Evolutionary conservation across 2,113 vertebrate genomes (phyloP).

Genomic region (Oceanodroma tethys): DNA sequence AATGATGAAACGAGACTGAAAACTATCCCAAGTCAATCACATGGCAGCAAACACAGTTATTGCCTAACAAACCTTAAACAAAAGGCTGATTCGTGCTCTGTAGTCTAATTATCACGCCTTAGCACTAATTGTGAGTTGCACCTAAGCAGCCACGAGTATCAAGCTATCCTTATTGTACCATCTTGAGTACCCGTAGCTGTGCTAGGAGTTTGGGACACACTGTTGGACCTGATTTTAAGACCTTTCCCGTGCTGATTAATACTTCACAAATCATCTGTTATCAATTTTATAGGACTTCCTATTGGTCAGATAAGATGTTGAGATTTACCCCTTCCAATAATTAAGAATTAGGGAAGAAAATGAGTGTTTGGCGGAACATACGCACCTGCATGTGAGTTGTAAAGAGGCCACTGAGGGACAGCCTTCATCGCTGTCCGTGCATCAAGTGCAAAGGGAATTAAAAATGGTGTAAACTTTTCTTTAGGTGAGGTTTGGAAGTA

Average conservation of each 20-base stretch:
- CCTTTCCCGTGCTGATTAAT: not conserved
- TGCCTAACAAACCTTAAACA: not conserved
- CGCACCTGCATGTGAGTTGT: accelerated
- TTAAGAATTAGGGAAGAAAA: not conserved
- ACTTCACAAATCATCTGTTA: not conserved
- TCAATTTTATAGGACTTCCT: not conserved
- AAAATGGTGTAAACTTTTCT: not conserved
- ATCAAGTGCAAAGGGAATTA: not conserved
- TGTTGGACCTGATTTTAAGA: not conserved
- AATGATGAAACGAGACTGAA: no score
- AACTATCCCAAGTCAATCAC: not conserved
- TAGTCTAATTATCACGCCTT: not conserved
- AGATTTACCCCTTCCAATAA: not conserved
- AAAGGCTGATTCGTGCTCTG: not conserved
- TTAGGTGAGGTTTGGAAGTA: not conserved
- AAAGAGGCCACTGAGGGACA: not conserved
- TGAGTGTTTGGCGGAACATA: accelerated
- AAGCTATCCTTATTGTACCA: not conserved
- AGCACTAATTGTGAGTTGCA: not conserved
- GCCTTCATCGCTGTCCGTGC: accelerated
- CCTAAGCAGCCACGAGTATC: not conserved
- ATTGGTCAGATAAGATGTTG: not conserved
- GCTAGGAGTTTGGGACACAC: not conserved
- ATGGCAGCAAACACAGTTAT: not conserved
- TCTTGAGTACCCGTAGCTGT: not conserved